Percentiles rank a stretch among this genome's conserved stretches.
These are phyloP conservation scores for Pollimyrus isidori DNA, from an alignment of 2,113 vertebrate species.

Conservation along the genomic window DNA sequence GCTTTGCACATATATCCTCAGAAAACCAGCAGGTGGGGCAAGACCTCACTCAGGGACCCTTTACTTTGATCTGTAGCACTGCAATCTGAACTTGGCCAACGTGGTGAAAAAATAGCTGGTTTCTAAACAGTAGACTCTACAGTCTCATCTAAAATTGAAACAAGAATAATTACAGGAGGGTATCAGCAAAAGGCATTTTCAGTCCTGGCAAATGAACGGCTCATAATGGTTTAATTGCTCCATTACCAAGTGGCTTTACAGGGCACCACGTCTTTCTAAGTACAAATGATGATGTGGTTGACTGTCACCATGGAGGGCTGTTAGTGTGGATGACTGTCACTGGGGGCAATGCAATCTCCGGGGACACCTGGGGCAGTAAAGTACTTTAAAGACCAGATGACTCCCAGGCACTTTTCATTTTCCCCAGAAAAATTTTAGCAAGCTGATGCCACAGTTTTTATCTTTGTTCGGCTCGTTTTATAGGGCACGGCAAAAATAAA, in stretches of 20 bases:
- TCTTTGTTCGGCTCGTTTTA: neutral
- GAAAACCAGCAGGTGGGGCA: constrained; percentile 30
- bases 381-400: neutral
- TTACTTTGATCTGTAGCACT: neutral
- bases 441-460: neutral
- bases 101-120: neutral
- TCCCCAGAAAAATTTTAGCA: neutral
- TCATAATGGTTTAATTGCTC: neutral
- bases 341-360: neutral
- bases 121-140: neutral
- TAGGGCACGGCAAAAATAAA: neutral
- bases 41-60: constrained; percentile 2
- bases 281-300: neutral
- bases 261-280: neutral
- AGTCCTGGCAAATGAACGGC: neutral
- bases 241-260: neutral
- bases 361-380: neutral
- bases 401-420: neutral
- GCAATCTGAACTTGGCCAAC: neutral
- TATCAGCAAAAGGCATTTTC: neutral
- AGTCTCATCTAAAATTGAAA: neutral
- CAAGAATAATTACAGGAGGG: neutral
- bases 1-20: neutral
- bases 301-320: neutral
- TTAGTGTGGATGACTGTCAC: neutral